Conservation (phyloP, 2,797 vertebrate species). For the Tapirus indicus region DNA sequence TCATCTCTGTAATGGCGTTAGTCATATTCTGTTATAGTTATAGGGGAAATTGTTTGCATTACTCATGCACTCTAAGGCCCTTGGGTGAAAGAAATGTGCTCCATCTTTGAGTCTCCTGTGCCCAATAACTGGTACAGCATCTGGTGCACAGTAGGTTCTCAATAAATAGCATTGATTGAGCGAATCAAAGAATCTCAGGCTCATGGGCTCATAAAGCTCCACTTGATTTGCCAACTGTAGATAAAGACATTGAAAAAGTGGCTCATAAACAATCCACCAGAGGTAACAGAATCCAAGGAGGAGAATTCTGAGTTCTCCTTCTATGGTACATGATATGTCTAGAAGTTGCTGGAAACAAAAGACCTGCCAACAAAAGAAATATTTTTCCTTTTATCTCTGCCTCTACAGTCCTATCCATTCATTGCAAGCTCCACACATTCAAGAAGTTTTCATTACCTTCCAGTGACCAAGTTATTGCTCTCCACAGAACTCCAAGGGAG, state of each 20-base stretch:
- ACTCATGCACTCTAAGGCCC: not conserved
- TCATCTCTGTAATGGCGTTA: not conserved
- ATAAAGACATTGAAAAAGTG: slow-evolving; percentile 31
- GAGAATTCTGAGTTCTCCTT: not conserved
- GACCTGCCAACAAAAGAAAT: not conserved
- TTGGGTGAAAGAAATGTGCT: not conserved
- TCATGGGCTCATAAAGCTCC: not conserved
- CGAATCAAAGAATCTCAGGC: not conserved
- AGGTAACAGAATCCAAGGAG: not conserved
- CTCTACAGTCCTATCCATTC: not conserved
- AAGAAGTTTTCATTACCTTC: not conserved
- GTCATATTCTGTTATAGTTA: not conserved
- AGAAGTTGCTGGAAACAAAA: slow-evolving; percentile 41
- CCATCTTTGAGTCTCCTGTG: not conserved
- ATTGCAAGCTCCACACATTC: not conserved
- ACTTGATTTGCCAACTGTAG: not conserved
- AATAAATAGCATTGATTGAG: not conserved
- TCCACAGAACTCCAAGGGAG: not conserved
- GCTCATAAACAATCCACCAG: not conserved
- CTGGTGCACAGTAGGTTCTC: not conserved
- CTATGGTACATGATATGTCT: not conserved
- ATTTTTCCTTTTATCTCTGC: not conserved
- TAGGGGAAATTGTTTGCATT: not conserved
- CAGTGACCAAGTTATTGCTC: not conserved
- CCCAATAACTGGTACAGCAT: not conserved